These are phyloP conservation scores for Pecten maximus DNA, from an alignment of 2,888 invertebrate genomes.

Conservation along the genomic window DNA sequence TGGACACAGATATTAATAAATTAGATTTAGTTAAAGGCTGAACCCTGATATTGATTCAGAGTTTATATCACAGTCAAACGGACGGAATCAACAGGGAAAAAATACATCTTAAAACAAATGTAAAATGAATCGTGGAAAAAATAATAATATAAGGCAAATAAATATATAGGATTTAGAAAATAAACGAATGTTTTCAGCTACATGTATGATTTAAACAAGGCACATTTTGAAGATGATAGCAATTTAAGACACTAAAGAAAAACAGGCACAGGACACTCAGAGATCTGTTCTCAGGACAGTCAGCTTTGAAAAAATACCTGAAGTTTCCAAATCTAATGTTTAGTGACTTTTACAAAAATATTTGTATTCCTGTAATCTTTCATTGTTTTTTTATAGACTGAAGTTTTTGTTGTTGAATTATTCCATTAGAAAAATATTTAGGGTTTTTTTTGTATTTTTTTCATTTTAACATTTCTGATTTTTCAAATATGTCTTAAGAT, in stretches of 20 bases:
- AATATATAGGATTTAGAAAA: background rate
- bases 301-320: background rate
- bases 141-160: background rate
- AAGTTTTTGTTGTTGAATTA: no score
- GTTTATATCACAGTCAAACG: background rate
- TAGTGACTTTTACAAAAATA: no score
- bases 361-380: no score
- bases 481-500: no score
- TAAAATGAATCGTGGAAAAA: background rate
- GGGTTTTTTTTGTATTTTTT: no score
- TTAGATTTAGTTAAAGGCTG: background rate
- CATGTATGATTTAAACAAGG: conserved; percentile 26
- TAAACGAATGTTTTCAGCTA: background rate
- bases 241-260: background rate
- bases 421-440: no score
- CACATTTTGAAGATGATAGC: background rate
- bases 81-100: background rate
- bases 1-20: background rate
- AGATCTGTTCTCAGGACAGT: background rate
- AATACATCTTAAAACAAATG: background rate
- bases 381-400: no score
- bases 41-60: background rate
- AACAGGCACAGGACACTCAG: background rate
- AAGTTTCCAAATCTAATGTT: background rate
- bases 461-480: background rate